Conservation (phyloP, 2,888 invertebrate species). For the Noctua pronuba region DNA sequence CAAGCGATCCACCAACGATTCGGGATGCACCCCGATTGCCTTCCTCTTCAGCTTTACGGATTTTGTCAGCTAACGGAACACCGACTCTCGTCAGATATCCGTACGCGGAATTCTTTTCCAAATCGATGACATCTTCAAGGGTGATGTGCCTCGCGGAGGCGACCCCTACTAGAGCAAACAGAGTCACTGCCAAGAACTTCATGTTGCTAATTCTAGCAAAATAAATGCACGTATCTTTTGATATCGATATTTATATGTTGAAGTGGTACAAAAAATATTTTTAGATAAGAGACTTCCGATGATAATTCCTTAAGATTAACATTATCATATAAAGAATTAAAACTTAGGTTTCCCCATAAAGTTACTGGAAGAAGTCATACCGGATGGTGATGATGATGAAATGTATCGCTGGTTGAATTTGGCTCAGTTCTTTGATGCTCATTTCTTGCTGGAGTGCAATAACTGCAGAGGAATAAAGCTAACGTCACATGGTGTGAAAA, state of each 20-base stretch:
- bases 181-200: conserved; percentile 40
- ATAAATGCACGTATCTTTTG: not conserved
- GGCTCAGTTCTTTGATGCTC: not conserved
- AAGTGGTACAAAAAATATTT: not conserved
- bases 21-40: conserved; percentile 34
- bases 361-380: not conserved
- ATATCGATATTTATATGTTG: conserved; percentile 3
- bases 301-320: not conserved
- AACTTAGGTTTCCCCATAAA: not conserved
- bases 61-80: conserved; percentile 63
- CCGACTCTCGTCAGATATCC: conserved; percentile 64
- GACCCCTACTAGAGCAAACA: conserved; percentile 57
- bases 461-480: not conserved
- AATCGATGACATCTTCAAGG: conserved; percentile 51
- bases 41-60: conserved; percentile 58
- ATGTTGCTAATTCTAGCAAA: conserved; percentile 21
- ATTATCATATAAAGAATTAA: not conserved
- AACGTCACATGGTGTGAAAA: not conserved
- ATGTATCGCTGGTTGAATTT: too few species aligned
- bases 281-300: not conserved
- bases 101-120: conserved; percentile 61
- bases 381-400: too few species aligned
- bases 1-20: conserved; percentile 64
- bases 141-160: conserved; percentile 52
- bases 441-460: not conserved